Base-by-base conservation (phyloP, 2,888 invertebrate genomes). In the Crossocerus cetratus region DNA sequence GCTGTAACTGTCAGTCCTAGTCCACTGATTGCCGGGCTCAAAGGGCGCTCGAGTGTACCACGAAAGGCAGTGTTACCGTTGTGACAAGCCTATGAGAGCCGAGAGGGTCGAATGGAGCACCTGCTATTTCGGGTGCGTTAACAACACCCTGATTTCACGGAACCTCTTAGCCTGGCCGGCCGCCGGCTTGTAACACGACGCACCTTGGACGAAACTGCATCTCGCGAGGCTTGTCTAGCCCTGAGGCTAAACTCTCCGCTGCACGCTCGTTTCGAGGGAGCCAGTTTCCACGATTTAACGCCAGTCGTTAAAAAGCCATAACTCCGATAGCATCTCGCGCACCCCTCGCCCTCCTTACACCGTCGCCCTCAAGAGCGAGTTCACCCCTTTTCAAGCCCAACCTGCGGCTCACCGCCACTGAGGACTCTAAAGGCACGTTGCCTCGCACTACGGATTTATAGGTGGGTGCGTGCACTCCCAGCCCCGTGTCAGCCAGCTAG, bases 271-370 rank as follows among this genome's bases (percentile, higher is more conserved):
- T 49, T 49, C 49, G n/a, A 49, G 69, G 65, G 57, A 73, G 53
- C 53, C 14, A 63, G 65, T 64, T 74, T 67, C 71, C 58, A 67
- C 76, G 56, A 70, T 64, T 74, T 76, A 80, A 82, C 77, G 78
- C 60, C 60, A 58, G 73, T 79, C 74, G 78, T 82, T 84, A 83
- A 84, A 84, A 79, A 76, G 68, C 71, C 72, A 74, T 83, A 76
- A 82, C 69, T 68, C 75, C 61, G 45, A 68, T 77, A 73, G 65
- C 70, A 74, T 67, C 60, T 57, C 53, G 2, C 32, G 32, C 8
- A 23, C 58, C 21, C 23, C 42, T 18, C n/a, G n/a, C n/a, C n/a
- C n/a, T n/a, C n/a, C n/a, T n/a, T n/a, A n/a, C n/a, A n/a, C n/a
- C n/a, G n/a, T 21, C 43, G 44, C 18, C 49, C 49, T 32, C 32